Evolutionary conservation across 1,140 invertebrate species (phyloP), one percentile per base, ranked within the genome.

Genomic region (Leptinotarsa texana): DNA sequence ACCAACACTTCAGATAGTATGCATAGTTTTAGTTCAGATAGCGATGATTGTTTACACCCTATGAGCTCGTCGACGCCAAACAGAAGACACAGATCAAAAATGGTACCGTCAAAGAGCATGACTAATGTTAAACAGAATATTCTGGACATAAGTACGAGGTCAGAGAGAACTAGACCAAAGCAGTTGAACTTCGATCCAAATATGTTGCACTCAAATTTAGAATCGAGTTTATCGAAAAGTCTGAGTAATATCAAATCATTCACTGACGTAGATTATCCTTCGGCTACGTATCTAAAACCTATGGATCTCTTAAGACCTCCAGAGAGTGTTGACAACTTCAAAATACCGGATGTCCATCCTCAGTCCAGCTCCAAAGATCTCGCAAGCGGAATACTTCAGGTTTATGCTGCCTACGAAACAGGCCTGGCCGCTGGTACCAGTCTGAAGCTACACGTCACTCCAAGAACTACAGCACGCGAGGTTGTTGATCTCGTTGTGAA

Each of bases 341-440:
- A 81, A 67, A 73, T 82, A 21, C 81, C 81, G 4, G 66, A 72
- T n/a, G 78, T 74, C 63, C 74, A 77, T n/a, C 63, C 70, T 13
- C 65, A 67, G n/a, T 27, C 63, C 17, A 69, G 33, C 51, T 79
- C 77, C 66, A 82, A 83, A 75, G 82, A 83, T 63, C 80, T 76
- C 13, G 74, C 76, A 71, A 72, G 69, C 63, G 91, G 91, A 33
- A 92, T 92, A 74, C 86, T 93, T 22, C 91, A 95, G 85, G 96
- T 99, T 24, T 98, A 94, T 83, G 96, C 96, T 1, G 96, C 96
- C 3, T 99, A 98, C 84, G 95, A 98, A 78, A 98, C 95, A 0
- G 96, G 97, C 24, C 85, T 98, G 74, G 95, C 95, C 4, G 92
- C 91, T 62, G 96, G 96, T 0, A 98, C 96, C 2, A 96, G 95